Evolutionary conservation across 1,140 invertebrate genomes (phyloP), one percentile per base, ranked within the genome.

Genomic region (Melitaea cinxia): DNA sequence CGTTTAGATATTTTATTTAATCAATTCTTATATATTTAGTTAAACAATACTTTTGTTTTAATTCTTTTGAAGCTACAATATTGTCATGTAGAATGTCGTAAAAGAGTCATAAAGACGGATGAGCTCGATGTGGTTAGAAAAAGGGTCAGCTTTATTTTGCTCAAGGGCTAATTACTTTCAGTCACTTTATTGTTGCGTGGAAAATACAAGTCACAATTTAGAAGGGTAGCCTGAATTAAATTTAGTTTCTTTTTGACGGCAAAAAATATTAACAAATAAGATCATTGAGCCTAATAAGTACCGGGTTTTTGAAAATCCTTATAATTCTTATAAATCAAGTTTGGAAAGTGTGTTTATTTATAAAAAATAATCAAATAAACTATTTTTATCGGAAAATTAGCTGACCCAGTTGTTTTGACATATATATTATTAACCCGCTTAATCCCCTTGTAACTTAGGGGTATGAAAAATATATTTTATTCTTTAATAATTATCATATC

Each of bases 101-200:
- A 59, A 45, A 49, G 26, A 49, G 55, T 28, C 56, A 26, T 59
- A 59, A 59, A 35, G 56, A 33, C 17, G 56, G 19, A 14, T 49
- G 19, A 33, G 28, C 42, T 33, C 26, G 42, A 23, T 39, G 26
- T 17, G 42, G 26, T 49, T 47, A n/a, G 15, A 49, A 49, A 49
- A 59, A 50, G 56, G 56, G 56, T 59, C 56, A 45, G 42, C 17
- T 21, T 45, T 59, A 59, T 59, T 49, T 50, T 28, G 17, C 45
- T 59, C 26, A 14, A 14, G 21, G 45, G 42, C 45, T 35, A 59
- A 58, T 58, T 58, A 58, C 39, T 58, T 47, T 26, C 39, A 59
- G 56, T 35, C 42, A 59, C 45, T 23, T 55, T 57, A 57, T 57
- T 33, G 42, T 49, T 33, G 56, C 21, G 5, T 30, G 19, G 42